A percentile compares a stretch with the other conserved stretches of the same genome.
Conservation (phyloP, 2,113 vertebrate genomes). For the Lepisosteus osseus region DNA sequence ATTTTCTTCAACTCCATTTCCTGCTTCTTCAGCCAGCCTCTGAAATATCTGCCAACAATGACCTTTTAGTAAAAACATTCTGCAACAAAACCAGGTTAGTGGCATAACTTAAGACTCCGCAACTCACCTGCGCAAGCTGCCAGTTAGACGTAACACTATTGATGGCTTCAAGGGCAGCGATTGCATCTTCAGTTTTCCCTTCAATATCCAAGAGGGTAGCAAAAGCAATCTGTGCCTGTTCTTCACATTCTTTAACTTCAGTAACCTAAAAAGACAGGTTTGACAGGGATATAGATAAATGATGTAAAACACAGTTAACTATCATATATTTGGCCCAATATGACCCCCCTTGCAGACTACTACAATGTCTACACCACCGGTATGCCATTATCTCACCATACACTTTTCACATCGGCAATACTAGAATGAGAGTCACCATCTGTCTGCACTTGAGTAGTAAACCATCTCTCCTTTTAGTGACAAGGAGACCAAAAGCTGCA, state of each 20-base stretch:
- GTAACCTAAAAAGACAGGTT: constrained; percentile 55
- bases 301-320: not conserved
- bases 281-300: not conserved
- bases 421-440: too few species aligned
- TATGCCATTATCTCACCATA: too few species aligned
- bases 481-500: too few species aligned
- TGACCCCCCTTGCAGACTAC: too few species aligned
- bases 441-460: too few species aligned
- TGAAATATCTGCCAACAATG: constrained; percentile 79
- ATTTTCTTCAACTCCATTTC: constrained; percentile 81
- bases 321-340: too few species aligned
- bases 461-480: too few species aligned
- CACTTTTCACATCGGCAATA: too few species aligned
- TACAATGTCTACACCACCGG: too few species aligned
- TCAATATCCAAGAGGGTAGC: constrained; percentile 85
- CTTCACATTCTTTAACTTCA: constrained; percentile 75
- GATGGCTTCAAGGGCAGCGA: constrained; percentile 82
- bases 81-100: not conserved
- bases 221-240: constrained; percentile 79
- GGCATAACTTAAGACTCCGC: not conserved
- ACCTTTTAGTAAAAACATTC: not conserved
- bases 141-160: constrained; percentile 82
- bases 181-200: constrained; percentile 87
- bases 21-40: constrained; percentile 86
- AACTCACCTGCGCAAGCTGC: constrained; percentile 85